A percentile compares a stretch with the other conserved stretches of the same genome.
phyloP scores from a whole-genome alignment of 1,140 invertebrate species.

The Sesamia nonagrioides region DNA sequence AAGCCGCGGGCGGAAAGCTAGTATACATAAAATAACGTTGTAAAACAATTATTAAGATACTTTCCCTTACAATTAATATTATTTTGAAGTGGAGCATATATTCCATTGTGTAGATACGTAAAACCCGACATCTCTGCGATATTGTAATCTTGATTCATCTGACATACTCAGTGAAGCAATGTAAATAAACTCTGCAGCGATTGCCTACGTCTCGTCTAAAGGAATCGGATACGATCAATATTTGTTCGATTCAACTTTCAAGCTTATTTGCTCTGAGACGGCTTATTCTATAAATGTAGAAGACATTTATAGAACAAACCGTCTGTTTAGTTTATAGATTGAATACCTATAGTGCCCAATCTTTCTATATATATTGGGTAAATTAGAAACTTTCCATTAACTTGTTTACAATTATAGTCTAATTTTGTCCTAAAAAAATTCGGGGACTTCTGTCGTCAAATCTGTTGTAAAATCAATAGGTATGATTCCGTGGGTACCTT shows the following conservation, averaged over 20 bases:
- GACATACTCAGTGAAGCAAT: background rate
- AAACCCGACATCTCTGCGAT: background rate
- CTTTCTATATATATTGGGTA: no score
- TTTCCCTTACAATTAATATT: background rate
- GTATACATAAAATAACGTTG: no score
- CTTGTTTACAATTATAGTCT: no score
- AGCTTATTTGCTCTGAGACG: conserved; percentile 6
- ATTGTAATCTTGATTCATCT: conserved; percentile 8
- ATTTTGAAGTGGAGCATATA: background rate
- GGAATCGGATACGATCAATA: conserved; percentile 16
- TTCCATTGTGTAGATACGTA: background rate
- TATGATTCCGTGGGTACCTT: no score
- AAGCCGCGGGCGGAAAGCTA: no score
- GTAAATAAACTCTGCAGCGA: conserved; percentile 18
- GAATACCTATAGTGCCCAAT: no score
- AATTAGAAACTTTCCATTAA: no score
- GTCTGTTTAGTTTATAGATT: no score
- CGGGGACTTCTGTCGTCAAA: no score
- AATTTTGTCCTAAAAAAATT: no score
- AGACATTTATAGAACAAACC: background rate
- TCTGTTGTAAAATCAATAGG: no score
- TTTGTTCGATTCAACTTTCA: conserved; percentile 18
- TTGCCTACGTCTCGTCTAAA: conserved; percentile 10
- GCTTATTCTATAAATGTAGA: background rate
- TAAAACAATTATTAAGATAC: background rate